Evolutionary conservation across 2,888 invertebrate species (phyloP).

Genomic region (Pilophorus perplexus): DNA sequence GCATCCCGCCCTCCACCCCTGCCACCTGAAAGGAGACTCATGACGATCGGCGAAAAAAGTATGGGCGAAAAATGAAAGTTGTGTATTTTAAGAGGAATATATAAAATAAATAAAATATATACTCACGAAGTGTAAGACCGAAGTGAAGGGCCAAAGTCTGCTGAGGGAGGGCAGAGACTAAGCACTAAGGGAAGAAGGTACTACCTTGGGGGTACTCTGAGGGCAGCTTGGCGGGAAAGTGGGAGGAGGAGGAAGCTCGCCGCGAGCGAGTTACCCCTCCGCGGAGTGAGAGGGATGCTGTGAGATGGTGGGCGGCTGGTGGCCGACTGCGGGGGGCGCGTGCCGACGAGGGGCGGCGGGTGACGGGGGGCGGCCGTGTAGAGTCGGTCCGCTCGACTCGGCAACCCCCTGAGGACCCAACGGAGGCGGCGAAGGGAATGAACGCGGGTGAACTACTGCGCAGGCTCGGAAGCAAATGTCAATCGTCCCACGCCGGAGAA

Average conservation of each 20-base stretch:
- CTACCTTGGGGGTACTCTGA: constrained; percentile 25
- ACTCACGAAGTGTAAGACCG: too few species aligned
- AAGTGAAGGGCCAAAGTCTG: not conserved
- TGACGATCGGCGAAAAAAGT: not conserved
- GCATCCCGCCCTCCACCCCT: constrained; percentile 31
- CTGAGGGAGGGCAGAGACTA: not conserved
- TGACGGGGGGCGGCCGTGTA: constrained; percentile 21
- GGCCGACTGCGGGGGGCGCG: constrained; percentile 39
- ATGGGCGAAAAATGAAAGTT: not conserved
- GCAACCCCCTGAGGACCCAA: not conserved
- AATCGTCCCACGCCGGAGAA: too few species aligned
- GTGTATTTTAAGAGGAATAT: not conserved
- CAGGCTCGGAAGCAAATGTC: constrained; percentile 1
- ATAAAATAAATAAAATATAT: too few species aligned
- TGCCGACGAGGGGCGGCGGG: constrained; percentile 34
- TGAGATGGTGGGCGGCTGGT: constrained; percentile 31
- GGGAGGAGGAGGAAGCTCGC: not conserved
- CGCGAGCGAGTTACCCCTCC: constrained; percentile 29
- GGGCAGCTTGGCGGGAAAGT: not conserved
- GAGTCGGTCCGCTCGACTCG: constrained; percentile 33
- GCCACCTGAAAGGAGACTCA: not conserved
- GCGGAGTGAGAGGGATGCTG: constrained; percentile 29
- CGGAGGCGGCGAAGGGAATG: not conserved
- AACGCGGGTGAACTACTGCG: not conserved
- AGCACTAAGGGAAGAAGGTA: constrained; percentile 12